phyloP scores from a whole-genome alignment of 2,888 invertebrate genomes.

The Phengaris arion region DNA sequence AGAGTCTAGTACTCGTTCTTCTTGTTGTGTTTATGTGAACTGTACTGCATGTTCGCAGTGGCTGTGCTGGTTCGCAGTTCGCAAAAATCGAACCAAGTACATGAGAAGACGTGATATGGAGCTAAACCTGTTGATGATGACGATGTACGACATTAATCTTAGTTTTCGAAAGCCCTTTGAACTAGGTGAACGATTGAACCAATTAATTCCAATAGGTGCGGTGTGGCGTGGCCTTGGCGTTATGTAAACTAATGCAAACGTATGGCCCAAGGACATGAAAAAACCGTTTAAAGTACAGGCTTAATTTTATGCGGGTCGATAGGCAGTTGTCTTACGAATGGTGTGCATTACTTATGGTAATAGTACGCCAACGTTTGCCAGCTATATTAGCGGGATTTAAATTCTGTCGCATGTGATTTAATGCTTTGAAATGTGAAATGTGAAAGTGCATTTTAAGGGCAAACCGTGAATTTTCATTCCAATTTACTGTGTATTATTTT shows the following conservation, averaged over 20 bases:
- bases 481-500: no score
- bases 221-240: constrained; percentile 62
- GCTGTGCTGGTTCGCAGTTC: no score
- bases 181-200: constrained; percentile 48
- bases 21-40: not conserved
- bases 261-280: constrained; percentile 52
- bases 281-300: constrained; percentile 35
- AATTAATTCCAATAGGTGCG: constrained; percentile 61
- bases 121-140: not conserved
- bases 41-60: no score
- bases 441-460: not conserved
- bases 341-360: constrained; percentile 2
- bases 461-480: not conserved
- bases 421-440: not conserved
- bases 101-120: no score
- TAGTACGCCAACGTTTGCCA: not conserved
- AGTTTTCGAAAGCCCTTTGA: constrained; percentile 34
- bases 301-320: constrained; percentile 31
- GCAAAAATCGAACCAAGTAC: no score
- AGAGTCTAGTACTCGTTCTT: no score
- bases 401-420: not conserved
- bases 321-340: constrained; percentile 30
- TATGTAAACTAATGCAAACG: constrained; percentile 64
- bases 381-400: not conserved
- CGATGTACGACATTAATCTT: not conserved